Evolutionary conservation across 1,140 invertebrate genomes (phyloP), one percentile per base, ranked within the genome.

Genomic region (Drosophila pectinifera): DNA sequence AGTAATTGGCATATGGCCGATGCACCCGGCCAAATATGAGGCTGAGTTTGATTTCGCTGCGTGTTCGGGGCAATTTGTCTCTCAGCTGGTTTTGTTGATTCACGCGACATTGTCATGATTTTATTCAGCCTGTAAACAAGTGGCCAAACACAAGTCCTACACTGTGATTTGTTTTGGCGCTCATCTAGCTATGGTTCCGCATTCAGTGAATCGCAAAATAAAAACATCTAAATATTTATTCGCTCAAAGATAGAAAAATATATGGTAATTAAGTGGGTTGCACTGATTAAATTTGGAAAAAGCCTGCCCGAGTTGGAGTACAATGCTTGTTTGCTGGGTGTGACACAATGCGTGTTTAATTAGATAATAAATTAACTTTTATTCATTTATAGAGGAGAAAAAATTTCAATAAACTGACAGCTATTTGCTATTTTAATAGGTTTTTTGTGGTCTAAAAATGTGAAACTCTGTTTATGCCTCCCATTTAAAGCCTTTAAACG

Each of bases 91-190:
- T 78, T 70, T 78, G 74, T 78, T 78, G 74, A 77, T 77, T 78
- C 56, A 77, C 64, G 74, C 43, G 38, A 48, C 59, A 74, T 80
- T 85, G 73, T 84, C 81, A 67, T 77, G 77, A 83, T 86, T 86
- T 79, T 59, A 69, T 88, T 88, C 75, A 58, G 55, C 83, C 74
- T 57, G 83, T 72, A 68, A 86, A 88, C 79, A 88, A 82, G 36
- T 51, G 61, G 26, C 42, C 58, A 39, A 73, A 73, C 75, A 69
- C 64, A 76, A 59, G 31, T 46, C 18, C 39, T 58, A 10, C 63
- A 36, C 75, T 70, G 75, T 79, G 75, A 83, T 88, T 83, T 86
- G n/a, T 54, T 45, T 81, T 61, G 54, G 26, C 51, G 16, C 41
- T 8, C 26, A 6, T 26, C 7, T 28, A 8, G 8, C 26, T 28